Percentiles rank a stretch among this genome's conserved stretches.
Evolutionary conservation across 1,140 invertebrate species (phyloP).

Genomic region (Eupeodes corollae): DNA sequence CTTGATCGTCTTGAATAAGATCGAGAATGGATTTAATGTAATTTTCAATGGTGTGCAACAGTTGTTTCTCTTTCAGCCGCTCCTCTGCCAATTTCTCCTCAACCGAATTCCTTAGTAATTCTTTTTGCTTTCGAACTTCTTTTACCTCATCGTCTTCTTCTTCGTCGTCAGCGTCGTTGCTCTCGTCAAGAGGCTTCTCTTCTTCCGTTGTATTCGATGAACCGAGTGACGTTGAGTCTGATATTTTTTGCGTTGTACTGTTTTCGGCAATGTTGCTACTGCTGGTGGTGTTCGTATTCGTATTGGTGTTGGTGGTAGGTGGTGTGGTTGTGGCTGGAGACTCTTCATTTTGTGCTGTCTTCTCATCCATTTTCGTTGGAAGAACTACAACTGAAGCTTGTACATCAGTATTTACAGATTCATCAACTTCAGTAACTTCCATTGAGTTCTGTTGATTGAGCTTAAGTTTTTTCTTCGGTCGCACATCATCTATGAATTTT

Average conservation of each 20-base stretch:
- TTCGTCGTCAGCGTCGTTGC: constrained; percentile 13
- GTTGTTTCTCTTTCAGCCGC: constrained; percentile 23
- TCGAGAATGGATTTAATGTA: constrained; percentile 30
- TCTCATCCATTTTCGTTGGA: too few relatives aligned
- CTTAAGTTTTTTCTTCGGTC: constrained; percentile 25
- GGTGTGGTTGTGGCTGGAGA: too few relatives aligned
- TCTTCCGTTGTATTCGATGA: not conserved
- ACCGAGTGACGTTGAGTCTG: not conserved
- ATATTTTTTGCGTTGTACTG: too few relatives aligned
- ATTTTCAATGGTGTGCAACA: constrained; percentile 27
- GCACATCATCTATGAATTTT: constrained; percentile 12
- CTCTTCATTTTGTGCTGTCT: too few relatives aligned
- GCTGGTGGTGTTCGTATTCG: too few relatives aligned
- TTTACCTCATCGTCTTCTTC: constrained; percentile 12
- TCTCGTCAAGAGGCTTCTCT: not conserved
- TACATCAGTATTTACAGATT: not conserved
- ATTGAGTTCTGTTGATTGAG: constrained; percentile 2
- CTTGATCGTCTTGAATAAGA: constrained; percentile 27
- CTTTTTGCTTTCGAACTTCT: constrained; percentile 6
- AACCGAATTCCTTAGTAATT: constrained; percentile 25
- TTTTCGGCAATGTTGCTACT: too few relatives aligned
- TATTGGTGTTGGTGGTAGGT: too few relatives aligned
- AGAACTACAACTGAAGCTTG: too few relatives aligned
- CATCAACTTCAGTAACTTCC: not conserved
- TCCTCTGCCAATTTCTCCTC: constrained; percentile 29